Conservation (phyloP, 2,113 vertebrate genomes). For the Noturus placidus region DNA sequence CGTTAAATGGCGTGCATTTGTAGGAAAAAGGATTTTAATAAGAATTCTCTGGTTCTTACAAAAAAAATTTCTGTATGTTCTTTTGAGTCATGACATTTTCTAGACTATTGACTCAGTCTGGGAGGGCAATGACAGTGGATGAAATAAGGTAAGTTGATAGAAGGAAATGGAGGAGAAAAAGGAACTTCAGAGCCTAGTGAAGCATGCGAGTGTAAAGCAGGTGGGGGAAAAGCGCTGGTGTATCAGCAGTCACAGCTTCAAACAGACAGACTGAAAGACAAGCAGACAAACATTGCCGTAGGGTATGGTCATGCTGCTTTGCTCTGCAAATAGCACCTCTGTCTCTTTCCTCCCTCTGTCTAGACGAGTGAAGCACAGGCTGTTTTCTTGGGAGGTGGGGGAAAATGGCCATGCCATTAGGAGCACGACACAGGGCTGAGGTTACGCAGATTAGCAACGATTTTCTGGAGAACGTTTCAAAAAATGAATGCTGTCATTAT, state of each 20-base stretch:
- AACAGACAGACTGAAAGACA: constrained; percentile 37
- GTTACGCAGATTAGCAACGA: background rate
- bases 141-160: constrained; percentile 5
- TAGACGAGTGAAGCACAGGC: constrained; percentile 71
- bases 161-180: constrained; percentile 5
- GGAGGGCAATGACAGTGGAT: background rate
- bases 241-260: constrained; percentile 10
- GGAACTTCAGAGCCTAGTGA: background rate
- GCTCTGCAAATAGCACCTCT: constrained; percentile 50
- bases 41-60: background rate
- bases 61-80: background rate
- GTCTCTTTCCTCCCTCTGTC: constrained; percentile 59
- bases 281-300: constrained; percentile 26
- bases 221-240: background rate
- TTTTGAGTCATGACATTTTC: background rate
- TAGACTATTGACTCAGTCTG: background rate
- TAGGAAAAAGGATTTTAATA: background rate
- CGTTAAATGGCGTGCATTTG: background rate
- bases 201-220: constrained; percentile 1
- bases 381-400: constrained; percentile 65
- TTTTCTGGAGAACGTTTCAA: background rate
- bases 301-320: constrained; percentile 59
- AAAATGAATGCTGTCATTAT: background rate
- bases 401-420: constrained; percentile 33
- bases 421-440: background rate